phyloP scores from a whole-genome alignment of 2,888 invertebrate species.

The Zaprionus lineosus region DNA sequence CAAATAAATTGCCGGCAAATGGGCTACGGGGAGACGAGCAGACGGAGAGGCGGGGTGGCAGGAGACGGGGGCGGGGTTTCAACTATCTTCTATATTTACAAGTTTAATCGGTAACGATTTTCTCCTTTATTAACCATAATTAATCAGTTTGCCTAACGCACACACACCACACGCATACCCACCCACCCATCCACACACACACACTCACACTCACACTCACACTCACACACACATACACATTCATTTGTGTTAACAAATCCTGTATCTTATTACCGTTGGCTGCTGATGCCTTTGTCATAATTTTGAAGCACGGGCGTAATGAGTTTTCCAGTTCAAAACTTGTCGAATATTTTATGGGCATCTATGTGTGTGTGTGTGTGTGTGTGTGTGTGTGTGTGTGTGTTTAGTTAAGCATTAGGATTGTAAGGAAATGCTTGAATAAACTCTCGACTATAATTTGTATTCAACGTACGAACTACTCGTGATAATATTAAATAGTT shows the following conservation, averaged over 20 bases:
- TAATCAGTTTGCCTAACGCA: constrained; percentile 48
- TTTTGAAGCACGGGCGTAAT: too few relatives aligned
- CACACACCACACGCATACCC: background rate
- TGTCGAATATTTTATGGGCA: too few relatives aligned
- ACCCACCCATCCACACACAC: constrained; percentile 17
- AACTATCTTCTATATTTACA: constrained; percentile 30
- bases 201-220: too few relatives aligned
- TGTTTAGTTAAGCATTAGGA: constrained; percentile 24
- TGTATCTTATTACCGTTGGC: constrained; percentile 32
- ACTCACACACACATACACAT: constrained; percentile 21
- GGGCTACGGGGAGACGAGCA: background rate
- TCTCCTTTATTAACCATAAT: constrained; percentile 63
- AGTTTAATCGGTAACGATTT: constrained; percentile 50
- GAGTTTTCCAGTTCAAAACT: too few relatives aligned
- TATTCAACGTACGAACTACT: constrained; percentile 28
- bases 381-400: constrained; percentile 8
- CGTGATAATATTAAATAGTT: too few relatives aligned
- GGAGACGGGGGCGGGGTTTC: too few relatives aligned
- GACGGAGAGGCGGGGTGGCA: too few relatives aligned
- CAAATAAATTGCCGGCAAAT: constrained; percentile 47
- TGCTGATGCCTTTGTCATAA: constrained; percentile 5
- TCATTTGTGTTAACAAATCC: background rate
- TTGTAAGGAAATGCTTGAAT: constrained; percentile 66
- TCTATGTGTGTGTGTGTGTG: too few relatives aligned
- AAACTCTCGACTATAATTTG: constrained; percentile 56